phyloP scores from a whole-genome alignment of 2,888 invertebrate genomes.

The Sacculina carcini region DNA sequence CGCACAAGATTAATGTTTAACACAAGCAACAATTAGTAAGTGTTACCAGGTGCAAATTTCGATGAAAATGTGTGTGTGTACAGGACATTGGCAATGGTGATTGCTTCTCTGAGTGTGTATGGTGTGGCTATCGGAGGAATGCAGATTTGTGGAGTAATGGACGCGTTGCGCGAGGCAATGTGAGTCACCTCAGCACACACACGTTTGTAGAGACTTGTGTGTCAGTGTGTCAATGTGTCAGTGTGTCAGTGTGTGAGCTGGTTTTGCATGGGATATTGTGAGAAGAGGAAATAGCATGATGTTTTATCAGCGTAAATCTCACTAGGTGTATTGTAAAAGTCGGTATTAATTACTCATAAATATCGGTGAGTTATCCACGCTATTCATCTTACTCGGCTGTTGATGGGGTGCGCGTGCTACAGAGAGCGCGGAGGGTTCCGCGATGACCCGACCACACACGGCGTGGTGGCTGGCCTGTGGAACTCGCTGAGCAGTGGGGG shows the following conservation, averaged over 20 bases:
- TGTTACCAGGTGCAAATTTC: constrained; percentile 1
- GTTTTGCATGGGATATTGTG: no score
- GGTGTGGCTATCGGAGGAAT: constrained; percentile 15
- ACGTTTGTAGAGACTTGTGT: background rate
- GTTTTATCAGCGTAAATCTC: no score
- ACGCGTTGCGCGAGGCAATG: constrained; percentile 15
- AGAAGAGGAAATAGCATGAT: no score
- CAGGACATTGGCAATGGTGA: constrained; percentile 13
- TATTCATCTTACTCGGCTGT: no score
- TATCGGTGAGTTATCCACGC: no score
- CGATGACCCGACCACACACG: constrained; percentile 15
- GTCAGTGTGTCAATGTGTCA: no score
- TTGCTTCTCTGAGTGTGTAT: constrained; percentile 13
- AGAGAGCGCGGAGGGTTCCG: constrained; percentile 11
- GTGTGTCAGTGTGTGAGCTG: no score
- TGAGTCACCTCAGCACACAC: constrained; percentile 10
- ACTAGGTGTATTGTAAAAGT: no score
- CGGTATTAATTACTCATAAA: no score
- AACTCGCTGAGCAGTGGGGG: constrained; percentile 16
- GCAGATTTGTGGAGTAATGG: constrained; percentile 16
- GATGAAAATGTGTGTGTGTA: background rate
- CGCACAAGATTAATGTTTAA: no score
- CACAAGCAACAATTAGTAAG: no score
- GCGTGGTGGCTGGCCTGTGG: constrained; percentile 16
- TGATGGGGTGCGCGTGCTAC: no score